These are phyloP conservation scores for Sarcophaga subvicina DNA, from an alignment of 2,888 invertebrate genomes.

Conservation along the genomic window DNA sequence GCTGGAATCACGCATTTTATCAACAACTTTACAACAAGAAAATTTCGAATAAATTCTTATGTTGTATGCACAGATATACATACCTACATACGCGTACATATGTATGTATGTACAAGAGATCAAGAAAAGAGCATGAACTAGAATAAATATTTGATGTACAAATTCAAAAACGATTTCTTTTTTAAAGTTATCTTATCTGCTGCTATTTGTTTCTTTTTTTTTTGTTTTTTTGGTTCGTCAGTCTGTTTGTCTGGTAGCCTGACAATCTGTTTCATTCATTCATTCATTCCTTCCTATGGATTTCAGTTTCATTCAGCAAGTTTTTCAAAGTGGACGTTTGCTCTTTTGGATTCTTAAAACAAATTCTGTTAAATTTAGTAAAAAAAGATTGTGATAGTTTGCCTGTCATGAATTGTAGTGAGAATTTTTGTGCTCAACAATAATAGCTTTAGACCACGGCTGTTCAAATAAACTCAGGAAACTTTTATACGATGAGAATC, in stretches of 20 bases:
- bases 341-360: not conserved
- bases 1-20: too few species aligned
- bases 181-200: not conserved
- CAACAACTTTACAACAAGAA: not conserved
- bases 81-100: not conserved
- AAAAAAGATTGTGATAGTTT: not conserved
- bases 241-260: not conserved
- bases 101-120: not conserved
- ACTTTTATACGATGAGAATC: too few species aligned
- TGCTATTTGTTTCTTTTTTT: not conserved
- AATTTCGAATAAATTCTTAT: not conserved
- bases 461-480: too few species aligned
- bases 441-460: too few species aligned
- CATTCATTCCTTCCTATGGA: not conserved
- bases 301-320: slow-evolving; percentile 48
- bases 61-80: not conserved
- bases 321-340: slow-evolving; percentile 48
- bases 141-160: slow-evolving; percentile 5
- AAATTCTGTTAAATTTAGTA: not conserved
- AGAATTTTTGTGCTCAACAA: too few species aligned
- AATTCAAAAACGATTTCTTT: not conserved
- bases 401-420: too few species aligned
- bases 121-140: not conserved
- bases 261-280: not conserved
- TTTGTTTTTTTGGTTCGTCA: not conserved